phyloP scores from a whole-genome alignment of 2,888 invertebrate species.

The Stratiomys singularior region DNA sequence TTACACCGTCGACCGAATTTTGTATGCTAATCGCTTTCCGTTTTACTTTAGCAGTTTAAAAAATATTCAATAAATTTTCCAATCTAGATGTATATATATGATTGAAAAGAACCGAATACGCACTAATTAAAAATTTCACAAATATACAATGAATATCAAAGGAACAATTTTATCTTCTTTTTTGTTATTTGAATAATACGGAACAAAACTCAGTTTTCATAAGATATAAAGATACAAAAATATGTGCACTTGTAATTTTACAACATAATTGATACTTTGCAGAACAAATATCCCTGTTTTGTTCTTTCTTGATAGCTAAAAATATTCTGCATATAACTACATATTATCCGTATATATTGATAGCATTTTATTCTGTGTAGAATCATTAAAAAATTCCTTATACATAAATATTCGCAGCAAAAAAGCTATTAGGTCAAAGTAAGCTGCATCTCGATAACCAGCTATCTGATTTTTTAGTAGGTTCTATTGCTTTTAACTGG shows the following conservation, averaged over 20 bases:
- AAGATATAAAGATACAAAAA: neutral
- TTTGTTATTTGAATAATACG: conserved; percentile 1
- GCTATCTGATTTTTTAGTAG: conserved; percentile 82
- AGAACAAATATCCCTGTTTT: conserved; percentile 3
- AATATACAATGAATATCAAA: conserved; percentile 8
- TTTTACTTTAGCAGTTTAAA: too few relatives aligned
- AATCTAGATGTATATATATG: too few relatives aligned
- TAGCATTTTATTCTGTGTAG: conserved; percentile 41
- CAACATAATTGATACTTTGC: conserved; percentile 26
- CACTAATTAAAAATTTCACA: neutral
- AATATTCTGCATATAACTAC: conserved; percentile 48
- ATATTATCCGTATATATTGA: conserved; percentile 48
- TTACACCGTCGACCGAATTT: too few relatives aligned
- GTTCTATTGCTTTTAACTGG: conserved; percentile 81
- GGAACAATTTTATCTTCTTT: neutral
- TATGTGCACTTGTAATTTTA: conserved; percentile 20
- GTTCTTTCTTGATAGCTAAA: conserved; percentile 1
- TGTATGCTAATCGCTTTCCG: too few relatives aligned
- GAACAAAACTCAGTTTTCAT: conserved; percentile 2
- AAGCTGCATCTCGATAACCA: conserved; percentile 88
- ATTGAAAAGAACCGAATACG: too few relatives aligned
- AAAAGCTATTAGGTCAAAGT: conserved; percentile 76
- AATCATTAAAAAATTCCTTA: conserved; percentile 48
- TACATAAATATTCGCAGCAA: conserved; percentile 48
- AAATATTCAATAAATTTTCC: too few relatives aligned